Base-by-base conservation (phyloP, 2,888 invertebrate species). In the Scaptodrosophila latifasciaeformis region DNA sequence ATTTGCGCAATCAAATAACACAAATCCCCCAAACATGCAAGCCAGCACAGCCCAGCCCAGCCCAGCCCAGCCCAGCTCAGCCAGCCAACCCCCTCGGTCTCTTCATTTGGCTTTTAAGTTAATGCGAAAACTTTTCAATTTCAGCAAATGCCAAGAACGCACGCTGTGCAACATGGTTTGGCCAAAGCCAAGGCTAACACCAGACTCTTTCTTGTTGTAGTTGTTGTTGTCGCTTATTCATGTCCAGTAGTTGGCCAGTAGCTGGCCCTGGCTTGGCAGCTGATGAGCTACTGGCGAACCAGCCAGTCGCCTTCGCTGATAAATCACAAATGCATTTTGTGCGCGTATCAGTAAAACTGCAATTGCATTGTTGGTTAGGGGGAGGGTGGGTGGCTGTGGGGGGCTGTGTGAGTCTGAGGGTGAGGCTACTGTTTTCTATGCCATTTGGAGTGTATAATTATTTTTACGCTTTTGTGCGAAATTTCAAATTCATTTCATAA, bases 401-500 rank as follows among this genome's bases (percentile, higher is more conserved):
- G 9, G 24, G n/a, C n/a, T 31, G 34, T 17, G 35, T n/a, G 19
- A 18, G 30, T 10, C 4, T 35, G 15, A 55, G 46, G 49, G 49
- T 58, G 49, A 34, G 53, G 65, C 62, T 55, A 59, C 65, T 58
- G 68, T 72, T 62, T 56, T 57, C 44, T 49, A n/a, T 52, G 42
- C 17, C 48, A 40, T 40, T 51, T 68, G n/a, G 59, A 58, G 68
- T 55, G 62, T 51, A 78, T 65, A 76, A 76, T 78, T 76, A 78
- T 71, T 75, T 78, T 54, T 70, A 65, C 65, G 69, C 77, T 69
- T 63, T 74, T 67, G 74, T 61, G 71, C 78, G 71, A 76, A 78
- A 78, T 78, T 78, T 67, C 62, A 75, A 78, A 78, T 76, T 78
- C 75, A 76, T 76, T 76, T 75, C 78, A 78, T 75, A 75, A 75